Evolutionary conservation across 30 jellyfish, hydroid and myxozoan genomes (phyloP), one percentile per base, ranked within the genome.

Genomic region (Aurelia sp.): DNA sequence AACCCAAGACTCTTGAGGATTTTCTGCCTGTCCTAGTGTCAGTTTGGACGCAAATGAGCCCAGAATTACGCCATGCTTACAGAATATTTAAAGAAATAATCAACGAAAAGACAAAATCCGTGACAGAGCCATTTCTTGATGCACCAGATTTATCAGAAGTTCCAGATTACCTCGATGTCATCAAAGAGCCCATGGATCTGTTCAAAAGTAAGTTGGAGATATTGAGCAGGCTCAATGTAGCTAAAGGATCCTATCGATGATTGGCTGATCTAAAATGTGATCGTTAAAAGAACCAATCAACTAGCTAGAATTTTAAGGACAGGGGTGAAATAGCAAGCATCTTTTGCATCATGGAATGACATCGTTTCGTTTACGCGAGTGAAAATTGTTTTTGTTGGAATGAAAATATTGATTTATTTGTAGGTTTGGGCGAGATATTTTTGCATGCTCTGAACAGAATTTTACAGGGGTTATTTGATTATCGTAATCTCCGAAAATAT

Each of bases 21-120:
- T 58, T 86, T 75, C 90, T 76, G 63, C 90, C 89, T 59, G 89
- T 76, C 17, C 72, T 86, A 69, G 95, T 86, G 41, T 84, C 59
- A 22, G 95, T 86, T 8, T 86, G 90, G 89, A 31, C 53, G 44
- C 64, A 72, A 63, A 74, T 86, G 90, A 22, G 78, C 64, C 92
- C 92, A 52, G 97, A 87, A 77, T 48, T 90, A 8, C 95, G 91
- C 40, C 92, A 88, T 64, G 99, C 98, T 3, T 95, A 89, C 80
- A 79, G 87, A 50, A 67, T 95, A n/a, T 90, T 84, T 67, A 82
- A 96, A 85, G 97, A 95, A 58, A 24, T 95, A 27, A 17, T 90
- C 20, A 66, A 62, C 52, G 97, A 95, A 20, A 90, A 95, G 70
- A 63, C 88, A 33, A 85, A 80, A 48, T 63, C 81, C 7, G 72